Conservation (phyloP, 2,888 invertebrate genomes). For the Drosophila leonis region DNA sequence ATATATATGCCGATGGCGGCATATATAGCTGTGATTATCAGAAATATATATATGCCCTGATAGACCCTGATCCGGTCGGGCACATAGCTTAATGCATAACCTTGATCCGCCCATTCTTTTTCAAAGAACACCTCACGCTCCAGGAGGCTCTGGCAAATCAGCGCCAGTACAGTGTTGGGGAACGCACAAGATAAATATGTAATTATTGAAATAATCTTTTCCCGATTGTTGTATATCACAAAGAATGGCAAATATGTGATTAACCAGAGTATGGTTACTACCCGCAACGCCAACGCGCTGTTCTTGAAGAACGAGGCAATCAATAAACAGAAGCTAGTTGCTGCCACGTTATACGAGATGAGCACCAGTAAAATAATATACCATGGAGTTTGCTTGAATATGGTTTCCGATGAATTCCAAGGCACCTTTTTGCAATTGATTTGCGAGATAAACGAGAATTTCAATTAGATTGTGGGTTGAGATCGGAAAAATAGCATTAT, state of each 20-base stretch:
- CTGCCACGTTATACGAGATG: constrained; percentile 88
- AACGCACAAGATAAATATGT: constrained; percentile 85
- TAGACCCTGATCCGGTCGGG: constrained; percentile 22
- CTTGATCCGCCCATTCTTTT: constrained; percentile 5
- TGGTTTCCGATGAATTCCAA: constrained; percentile 86
- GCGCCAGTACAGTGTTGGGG: constrained; percentile 90
- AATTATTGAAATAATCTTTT: constrained; percentile 22
- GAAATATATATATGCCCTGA: constrained; percentile 36
- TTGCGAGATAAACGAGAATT: neutral
- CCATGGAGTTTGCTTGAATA: constrained; percentile 90
- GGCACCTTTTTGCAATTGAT: constrained; percentile 69
- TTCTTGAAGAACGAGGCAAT: constrained; percentile 91
- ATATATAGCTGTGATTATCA: constrained; percentile 10
- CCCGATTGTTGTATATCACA: constrained; percentile 85
- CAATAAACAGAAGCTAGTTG: constrained; percentile 91
- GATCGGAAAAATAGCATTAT: neutral
- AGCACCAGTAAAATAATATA: constrained; percentile 89
- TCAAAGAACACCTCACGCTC: constrained; percentile 55
- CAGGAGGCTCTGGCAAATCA: constrained; percentile 76
- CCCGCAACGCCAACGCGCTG: constrained; percentile 90
- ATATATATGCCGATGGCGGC: constrained; percentile 90
- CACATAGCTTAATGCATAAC: constrained; percentile 17
- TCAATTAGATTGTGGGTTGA: neutral
- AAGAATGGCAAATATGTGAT: constrained; percentile 90
- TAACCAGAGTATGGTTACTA: constrained; percentile 91